These are phyloP conservation scores for Gymnocephalus cernua DNA, from an alignment of 2,113 vertebrate genomes.

Conservation along the genomic window DNA sequence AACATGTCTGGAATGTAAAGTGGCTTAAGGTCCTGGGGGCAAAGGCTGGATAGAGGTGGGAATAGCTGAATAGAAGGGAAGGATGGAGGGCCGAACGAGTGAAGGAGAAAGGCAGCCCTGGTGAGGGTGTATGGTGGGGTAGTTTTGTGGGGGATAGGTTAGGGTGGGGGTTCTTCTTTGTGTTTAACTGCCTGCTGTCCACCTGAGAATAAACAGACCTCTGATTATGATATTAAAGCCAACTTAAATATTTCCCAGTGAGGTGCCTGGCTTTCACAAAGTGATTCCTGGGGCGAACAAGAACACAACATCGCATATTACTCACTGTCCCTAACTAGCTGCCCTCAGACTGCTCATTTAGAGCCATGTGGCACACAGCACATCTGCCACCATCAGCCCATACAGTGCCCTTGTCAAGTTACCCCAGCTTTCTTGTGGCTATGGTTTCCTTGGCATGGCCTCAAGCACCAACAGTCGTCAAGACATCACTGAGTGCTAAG, in stretches of 20 bases:
- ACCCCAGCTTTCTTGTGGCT: not conserved
- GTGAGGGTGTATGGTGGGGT: conserved; percentile 9
- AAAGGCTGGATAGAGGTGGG: conserved; percentile 27
- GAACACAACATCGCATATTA: conserved; percentile 16
- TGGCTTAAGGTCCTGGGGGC: conserved; percentile 37
- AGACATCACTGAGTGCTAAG: conserved; percentile 11
- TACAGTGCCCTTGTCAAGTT: not conserved
- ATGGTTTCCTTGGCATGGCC: not conserved
- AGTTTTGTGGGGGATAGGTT: not conserved
- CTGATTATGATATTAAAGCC: conserved; percentile 64
- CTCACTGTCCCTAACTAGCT: conserved; percentile 21
- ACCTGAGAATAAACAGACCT: conserved; percentile 61
- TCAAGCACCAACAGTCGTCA: not conserved
- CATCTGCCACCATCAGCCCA: conserved; percentile 15
- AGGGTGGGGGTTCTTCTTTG: not conserved
- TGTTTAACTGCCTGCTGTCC: conserved; percentile 49
- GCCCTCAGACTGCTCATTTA: conserved; percentile 30
- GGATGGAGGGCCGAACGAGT: conserved; percentile 27
- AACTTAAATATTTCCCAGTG: conserved; percentile 52
- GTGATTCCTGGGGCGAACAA: conserved; percentile 24
- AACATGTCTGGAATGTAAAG: conserved; percentile 76
- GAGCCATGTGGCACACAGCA: conserved; percentile 34
- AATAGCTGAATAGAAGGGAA: conserved; percentile 13
- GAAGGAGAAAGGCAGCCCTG: conserved; percentile 4
- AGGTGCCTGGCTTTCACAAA: conserved; percentile 45